Evolutionary conservation across 2,797 vertebrate genomes (phyloP).

Genomic region (Psittacula echo): DNA sequence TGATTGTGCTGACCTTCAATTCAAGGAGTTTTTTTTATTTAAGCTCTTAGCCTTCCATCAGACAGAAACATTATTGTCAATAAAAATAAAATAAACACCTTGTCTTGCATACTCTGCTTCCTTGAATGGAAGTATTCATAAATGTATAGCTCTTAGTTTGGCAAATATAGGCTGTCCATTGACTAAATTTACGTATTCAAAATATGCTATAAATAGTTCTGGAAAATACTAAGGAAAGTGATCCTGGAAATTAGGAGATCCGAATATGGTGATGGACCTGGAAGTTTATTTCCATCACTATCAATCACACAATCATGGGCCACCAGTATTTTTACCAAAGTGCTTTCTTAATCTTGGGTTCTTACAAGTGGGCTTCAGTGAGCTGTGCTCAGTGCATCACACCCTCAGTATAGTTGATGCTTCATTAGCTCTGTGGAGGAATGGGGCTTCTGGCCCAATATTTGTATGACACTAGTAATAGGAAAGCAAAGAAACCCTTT

Average conservation of each 20-base stretch:
- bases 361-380: background rate
- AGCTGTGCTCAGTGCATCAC: background rate
- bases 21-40: conserved; percentile 58
- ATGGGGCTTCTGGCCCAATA: background rate
- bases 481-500: background rate
- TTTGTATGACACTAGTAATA: background rate
- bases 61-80: background rate
- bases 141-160: background rate
- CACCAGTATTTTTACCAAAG: background rate
- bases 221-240: background rate
- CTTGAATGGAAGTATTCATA: background rate
- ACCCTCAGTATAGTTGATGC: background rate
- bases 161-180: background rate
- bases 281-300: background rate
- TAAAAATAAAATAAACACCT: conserved; percentile 40
- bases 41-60: conserved; percentile 10
- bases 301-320: rapidly evolving
- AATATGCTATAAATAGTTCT: background rate
- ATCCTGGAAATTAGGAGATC: background rate
- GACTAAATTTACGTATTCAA: background rate
- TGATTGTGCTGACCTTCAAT: conserved; percentile 57
- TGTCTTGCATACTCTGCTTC: conserved; percentile 8
- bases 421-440: background rate
- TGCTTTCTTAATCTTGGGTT: background rate
- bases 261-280: background rate